Evolutionary conservation across 1,140 invertebrate species (phyloP).

Genomic region (Trinorchestia longiramus): DNA sequence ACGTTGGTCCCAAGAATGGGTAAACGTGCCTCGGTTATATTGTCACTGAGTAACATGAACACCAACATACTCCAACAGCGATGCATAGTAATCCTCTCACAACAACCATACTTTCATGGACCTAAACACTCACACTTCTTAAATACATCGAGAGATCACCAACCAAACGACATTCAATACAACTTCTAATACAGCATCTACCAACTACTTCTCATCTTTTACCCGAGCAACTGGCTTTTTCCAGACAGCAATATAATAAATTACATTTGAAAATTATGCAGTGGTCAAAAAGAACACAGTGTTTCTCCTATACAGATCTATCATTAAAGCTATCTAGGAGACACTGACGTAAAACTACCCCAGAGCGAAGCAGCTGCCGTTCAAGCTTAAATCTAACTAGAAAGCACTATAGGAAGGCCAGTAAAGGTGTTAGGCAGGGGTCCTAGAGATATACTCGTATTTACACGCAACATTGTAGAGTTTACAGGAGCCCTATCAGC

Average conservation of each 20-base stretch:
- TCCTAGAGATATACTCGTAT: conserved; percentile 22
- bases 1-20: too few relatives aligned
- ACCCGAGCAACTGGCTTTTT: not conserved
- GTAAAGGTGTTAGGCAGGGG: conserved; percentile 22
- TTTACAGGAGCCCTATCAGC: not conserved
- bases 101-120: not conserved
- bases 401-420: conserved; percentile 50
- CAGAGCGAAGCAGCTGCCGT: not conserved
- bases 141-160: not conserved
- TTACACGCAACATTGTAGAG: not conserved
- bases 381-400: not conserved
- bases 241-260: not conserved
- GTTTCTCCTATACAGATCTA: not conserved
- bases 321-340: not conserved
- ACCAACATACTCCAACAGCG: too few relatives aligned
- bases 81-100: not conserved
- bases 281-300: not conserved
- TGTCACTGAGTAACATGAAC: too few relatives aligned
- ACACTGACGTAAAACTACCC: not conserved
- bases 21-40: too few relatives aligned
- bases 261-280: not conserved
- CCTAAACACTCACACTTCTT: not conserved
- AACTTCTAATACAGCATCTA: not conserved
- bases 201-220: not conserved
- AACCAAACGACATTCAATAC: not conserved